Conservation (phyloP, 1,140 invertebrate genomes). For the Trypoxylus dichotomus region DNA sequence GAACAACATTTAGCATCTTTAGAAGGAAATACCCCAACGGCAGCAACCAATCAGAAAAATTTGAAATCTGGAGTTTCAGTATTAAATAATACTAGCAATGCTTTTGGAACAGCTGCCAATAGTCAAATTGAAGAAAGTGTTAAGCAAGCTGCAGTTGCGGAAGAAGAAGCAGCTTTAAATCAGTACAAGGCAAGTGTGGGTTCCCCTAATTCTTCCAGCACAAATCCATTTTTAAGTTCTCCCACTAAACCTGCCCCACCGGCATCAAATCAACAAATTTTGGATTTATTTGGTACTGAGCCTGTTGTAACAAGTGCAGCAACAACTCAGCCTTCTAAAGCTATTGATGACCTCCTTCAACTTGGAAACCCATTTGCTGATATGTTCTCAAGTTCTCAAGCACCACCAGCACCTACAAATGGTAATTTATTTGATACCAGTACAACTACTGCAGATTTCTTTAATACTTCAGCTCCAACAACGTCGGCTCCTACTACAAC, state of each 20-base stretch:
- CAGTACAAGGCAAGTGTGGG: slow-evolving; percentile 90
- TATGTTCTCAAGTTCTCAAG: slow-evolving; percentile 63
- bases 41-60: slow-evolving; percentile 82
- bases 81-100: slow-evolving; percentile 83
- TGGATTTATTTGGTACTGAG: slow-evolving; percentile 73
- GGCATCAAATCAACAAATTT: slow-evolving; percentile 68
- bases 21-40: slow-evolving; percentile 88
- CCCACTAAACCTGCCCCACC: slow-evolving; percentile 54
- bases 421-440: slow-evolving; percentile 53
- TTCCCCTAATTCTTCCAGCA: slow-evolving; percentile 70
- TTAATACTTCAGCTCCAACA: slow-evolving; percentile 37
- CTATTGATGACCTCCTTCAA: slow-evolving; percentile 86
- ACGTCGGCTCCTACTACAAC: slow-evolving; percentile 58
- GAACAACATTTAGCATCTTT: slow-evolving; percentile 94
- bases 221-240: slow-evolving; percentile 84
- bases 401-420: slow-evolving; percentile 59
- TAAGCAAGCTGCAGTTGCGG: slow-evolving; percentile 85
- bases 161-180: slow-evolving; percentile 92
- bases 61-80: slow-evolving; percentile 87
- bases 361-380: slow-evolving; percentile 89
- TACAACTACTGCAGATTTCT: slow-evolving; percentile 27
- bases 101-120: slow-evolving; percentile 79
- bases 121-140: slow-evolving; percentile 81
- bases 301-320: slow-evolving; percentile 39
- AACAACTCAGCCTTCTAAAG: slow-evolving; percentile 60